Conservation (phyloP, 2,113 vertebrate species). For the Microcebus griseorufus region DNA sequence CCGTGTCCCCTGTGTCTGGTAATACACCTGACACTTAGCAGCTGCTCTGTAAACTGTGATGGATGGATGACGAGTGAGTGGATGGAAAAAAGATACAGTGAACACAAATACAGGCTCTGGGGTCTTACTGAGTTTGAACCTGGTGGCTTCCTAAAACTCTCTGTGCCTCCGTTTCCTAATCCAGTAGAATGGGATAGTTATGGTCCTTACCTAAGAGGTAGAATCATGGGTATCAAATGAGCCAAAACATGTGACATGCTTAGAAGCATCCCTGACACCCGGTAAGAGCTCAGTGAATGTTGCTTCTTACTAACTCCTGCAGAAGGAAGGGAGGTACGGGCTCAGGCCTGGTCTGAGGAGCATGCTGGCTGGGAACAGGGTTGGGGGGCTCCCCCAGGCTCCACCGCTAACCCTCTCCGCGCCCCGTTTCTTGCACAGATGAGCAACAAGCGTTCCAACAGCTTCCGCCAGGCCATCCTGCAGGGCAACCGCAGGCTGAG, state of each 20-base stretch:
- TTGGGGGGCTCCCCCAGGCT: background rate
- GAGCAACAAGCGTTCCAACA: slow-evolving; percentile 98
- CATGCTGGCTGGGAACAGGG: background rate
- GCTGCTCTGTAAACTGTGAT: background rate
- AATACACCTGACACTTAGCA: background rate
- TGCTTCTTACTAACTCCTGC: background rate
- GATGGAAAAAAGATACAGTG: background rate
- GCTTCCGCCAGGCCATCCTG: slow-evolving; percentile 96
- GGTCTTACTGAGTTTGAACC: background rate
- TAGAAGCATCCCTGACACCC: background rate
- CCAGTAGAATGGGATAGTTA: background rate
- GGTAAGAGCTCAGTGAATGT: background rate
- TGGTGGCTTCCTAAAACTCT: background rate
- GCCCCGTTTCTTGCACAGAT: slow-evolving; percentile 86
- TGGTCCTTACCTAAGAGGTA: background rate
- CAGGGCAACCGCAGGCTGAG: slow-evolving; percentile 94
- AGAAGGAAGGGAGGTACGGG: background rate
- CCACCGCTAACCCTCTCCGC: background rate
- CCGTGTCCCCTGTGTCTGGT: background rate
- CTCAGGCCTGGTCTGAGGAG: background rate
- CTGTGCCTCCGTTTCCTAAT: background rate
- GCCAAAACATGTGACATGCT: background rate
- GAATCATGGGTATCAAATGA: background rate
- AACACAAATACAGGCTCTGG: background rate
- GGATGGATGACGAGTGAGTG: background rate